phyloP scores from a whole-genome alignment of 1,140 invertebrate species.

The Gonioctena quinquepunctata region DNA sequence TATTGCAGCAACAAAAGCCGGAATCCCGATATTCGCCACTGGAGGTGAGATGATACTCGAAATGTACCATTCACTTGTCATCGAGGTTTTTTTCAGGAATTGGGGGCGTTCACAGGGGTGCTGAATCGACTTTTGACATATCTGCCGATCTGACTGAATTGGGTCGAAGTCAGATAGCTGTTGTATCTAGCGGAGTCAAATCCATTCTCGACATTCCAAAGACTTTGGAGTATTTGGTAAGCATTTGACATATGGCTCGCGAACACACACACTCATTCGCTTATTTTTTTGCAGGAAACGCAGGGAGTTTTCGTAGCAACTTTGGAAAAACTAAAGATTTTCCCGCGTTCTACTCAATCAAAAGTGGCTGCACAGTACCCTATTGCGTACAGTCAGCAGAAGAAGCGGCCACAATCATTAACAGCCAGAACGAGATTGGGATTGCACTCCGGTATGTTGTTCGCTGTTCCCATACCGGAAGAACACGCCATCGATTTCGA shows the following conservation, averaged over 20 bases:
- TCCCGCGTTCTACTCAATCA: constrained; percentile 87
- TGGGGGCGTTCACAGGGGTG: constrained; percentile 93
- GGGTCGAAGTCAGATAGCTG: constrained; percentile 81
- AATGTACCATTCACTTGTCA: background rate
- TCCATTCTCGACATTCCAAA: constrained; percentile 94
- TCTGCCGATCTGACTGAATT: constrained; percentile 95
- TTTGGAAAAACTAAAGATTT: constrained; percentile 67
- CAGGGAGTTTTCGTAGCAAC: constrained; percentile 89
- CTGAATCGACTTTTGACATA: constrained; percentile 84
- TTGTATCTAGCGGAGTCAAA: constrained; percentile 95
- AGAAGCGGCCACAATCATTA: constrained; percentile 76
- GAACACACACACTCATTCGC: background rate
- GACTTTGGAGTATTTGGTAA: constrained; percentile 92
- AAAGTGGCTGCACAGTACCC: constrained; percentile 72
- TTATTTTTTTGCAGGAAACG: constrained; percentile 73
- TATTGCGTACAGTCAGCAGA: constrained; percentile 64
- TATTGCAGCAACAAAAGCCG: constrained; percentile 76
- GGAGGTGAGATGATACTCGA: constrained; percentile 67
- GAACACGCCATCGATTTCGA: constrained; percentile 65
- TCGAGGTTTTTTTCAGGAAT: constrained; percentile 60
- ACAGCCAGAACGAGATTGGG: constrained; percentile 61
- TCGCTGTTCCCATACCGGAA: constrained; percentile 90
- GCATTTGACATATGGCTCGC: background rate
- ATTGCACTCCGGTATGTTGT: constrained; percentile 66
- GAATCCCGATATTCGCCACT: constrained; percentile 94